phyloP scores from a whole-genome alignment of 2,888 invertebrate species.

The Lycocerus yunnanus region DNA sequence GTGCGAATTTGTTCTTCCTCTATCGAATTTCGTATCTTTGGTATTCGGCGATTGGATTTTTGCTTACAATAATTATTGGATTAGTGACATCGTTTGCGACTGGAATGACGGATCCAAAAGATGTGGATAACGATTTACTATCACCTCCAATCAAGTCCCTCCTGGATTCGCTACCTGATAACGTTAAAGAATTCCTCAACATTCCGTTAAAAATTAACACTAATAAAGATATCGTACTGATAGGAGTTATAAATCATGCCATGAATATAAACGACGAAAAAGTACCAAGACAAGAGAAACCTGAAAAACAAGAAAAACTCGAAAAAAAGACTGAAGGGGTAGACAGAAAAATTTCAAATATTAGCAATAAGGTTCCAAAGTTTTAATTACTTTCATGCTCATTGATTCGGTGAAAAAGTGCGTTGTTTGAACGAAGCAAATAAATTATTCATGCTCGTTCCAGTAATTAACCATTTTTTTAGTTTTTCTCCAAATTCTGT shows the following conservation, averaged over 20 bases:
- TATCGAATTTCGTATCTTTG: slow-evolving; percentile 87
- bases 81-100: slow-evolving; percentile 72
- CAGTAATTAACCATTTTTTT: too few species aligned
- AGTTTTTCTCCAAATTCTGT: too few species aligned
- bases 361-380: neutral
- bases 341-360: slow-evolving; percentile 6
- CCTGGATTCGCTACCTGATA: slow-evolving; percentile 59
- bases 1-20: slow-evolving; percentile 52
- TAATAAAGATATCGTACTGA: slow-evolving; percentile 32
- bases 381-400: neutral
- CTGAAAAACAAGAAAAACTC: slow-evolving; percentile 3
- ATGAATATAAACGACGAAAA: slow-evolving; percentile 43
- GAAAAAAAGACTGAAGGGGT: slow-evolving; percentile 16
- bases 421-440: too few species aligned
- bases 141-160: slow-evolving; percentile 68
- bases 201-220: slow-evolving; percentile 41
- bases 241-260: slow-evolving; percentile 43
- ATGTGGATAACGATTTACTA: slow-evolving; percentile 68
- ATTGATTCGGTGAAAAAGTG: neutral
- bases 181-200: slow-evolving; percentile 54
- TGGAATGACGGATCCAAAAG: slow-evolving; percentile 64
- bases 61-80: slow-evolving; percentile 74
- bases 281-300: slow-evolving; percentile 5
- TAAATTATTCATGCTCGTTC: neutral
- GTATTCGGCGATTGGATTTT: slow-evolving; percentile 84